Evolutionary conservation across 2,888 invertebrate species (phyloP).

Genomic region (Ophonus ardosiacus): DNA sequence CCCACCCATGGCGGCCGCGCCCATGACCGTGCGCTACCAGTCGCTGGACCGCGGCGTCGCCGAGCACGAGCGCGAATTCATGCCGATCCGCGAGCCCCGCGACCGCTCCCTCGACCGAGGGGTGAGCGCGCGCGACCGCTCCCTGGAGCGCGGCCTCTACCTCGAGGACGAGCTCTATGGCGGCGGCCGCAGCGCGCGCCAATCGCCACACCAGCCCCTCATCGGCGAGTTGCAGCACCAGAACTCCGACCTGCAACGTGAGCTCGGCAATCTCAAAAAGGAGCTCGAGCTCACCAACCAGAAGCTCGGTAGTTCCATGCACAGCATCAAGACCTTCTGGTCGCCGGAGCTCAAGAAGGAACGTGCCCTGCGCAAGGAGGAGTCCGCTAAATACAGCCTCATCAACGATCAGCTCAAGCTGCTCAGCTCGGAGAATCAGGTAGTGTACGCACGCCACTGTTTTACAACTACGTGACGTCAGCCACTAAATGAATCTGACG

Average conservation of each 20-base stretch:
- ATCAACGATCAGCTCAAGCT: conserved; percentile 97
- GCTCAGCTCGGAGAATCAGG: conserved; percentile 98
- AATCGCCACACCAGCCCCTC: conserved; percentile 84
- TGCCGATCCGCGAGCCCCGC: conserved; percentile 88
- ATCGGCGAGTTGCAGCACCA: conserved; percentile 94
- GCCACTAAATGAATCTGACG: conserved; percentile 55
- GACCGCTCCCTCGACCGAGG: conserved; percentile 81
- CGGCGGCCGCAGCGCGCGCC: conserved; percentile 80
- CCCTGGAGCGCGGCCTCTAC: conserved; percentile 83
- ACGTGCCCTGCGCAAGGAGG: conserved; percentile 96
- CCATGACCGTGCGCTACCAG: conserved; percentile 80
- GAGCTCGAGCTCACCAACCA: conserved; percentile 97
- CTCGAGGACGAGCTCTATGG: conserved; percentile 85
- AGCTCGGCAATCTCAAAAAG: conserved; percentile 93
- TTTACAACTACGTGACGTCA: conserved; percentile 45
- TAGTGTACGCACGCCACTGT: conserved; percentile 71
- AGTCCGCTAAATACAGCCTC: conserved; percentile 97
- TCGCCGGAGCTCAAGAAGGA: conserved; percentile 99
- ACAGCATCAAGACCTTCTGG: conserved; percentile 99
- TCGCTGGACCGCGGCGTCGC: conserved; percentile 77
- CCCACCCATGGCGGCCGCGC: conserved; percentile 79
- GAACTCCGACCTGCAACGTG: conserved; percentile 95
- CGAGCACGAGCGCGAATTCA: conserved; percentile 91
- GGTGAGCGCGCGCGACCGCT: conserved; percentile 79
- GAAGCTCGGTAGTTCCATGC: conserved; percentile 99